These are phyloP conservation scores for Athalia cordata DNA, from an alignment of 2,888 invertebrate genomes.

Conservation along the genomic window DNA sequence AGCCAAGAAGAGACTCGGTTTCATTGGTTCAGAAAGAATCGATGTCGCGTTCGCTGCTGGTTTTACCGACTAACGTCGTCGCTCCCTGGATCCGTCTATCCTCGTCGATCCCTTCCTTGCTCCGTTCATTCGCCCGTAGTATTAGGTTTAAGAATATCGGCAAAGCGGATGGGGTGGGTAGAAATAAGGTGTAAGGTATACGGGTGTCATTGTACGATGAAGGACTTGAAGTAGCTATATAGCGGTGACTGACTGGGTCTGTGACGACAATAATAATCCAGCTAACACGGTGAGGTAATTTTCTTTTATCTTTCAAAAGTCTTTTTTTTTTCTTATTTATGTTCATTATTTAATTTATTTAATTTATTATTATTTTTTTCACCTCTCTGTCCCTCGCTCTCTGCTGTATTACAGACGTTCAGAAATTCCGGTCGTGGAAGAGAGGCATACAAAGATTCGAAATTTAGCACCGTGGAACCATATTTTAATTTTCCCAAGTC, in stretches of 20 bases:
- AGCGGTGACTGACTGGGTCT: too few relatives aligned
- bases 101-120: background rate
- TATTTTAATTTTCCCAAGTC: constrained; percentile 52
- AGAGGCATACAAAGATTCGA: constrained; percentile 51
- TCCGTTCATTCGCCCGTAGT: background rate
- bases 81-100: background rate
- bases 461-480: constrained; percentile 38
- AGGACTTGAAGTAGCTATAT: too few relatives aligned
- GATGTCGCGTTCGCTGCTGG: constrained; percentile 31
- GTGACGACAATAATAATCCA: too few relatives aligned
- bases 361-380: too few relatives aligned
- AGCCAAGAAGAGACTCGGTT: constrained; percentile 54
- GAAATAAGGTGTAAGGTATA: too few relatives aligned
- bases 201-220: too few relatives aligned
- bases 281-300: too few relatives aligned
- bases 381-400: background rate
- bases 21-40: constrained; percentile 44
- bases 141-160: background rate
- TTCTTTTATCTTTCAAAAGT: too few relatives aligned
- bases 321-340: too few relatives aligned
- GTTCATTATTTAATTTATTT: background rate
- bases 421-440: constrained; percentile 14
- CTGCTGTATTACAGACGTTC: constrained; percentile 12
- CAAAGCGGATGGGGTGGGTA: too few relatives aligned
- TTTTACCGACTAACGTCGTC: background rate